Conservation (phyloP, 2,888 invertebrate genomes). For the Melolontha melolontha region DNA sequence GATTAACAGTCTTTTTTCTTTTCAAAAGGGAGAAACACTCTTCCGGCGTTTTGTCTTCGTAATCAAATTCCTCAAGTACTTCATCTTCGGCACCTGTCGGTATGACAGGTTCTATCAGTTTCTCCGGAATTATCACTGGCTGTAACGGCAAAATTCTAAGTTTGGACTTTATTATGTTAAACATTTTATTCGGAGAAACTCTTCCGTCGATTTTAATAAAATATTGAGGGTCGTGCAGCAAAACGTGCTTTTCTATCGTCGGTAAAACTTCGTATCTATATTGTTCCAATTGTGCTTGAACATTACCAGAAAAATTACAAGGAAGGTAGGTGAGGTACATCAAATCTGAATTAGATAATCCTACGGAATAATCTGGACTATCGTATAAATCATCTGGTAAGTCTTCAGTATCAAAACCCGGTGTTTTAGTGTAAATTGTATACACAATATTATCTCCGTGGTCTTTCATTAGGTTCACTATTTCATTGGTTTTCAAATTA, state of each 20-base stretch:
- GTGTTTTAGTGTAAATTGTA: slow-evolving; percentile 61
- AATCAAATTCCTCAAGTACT: slow-evolving; percentile 52
- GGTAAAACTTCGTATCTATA: slow-evolving; percentile 66
- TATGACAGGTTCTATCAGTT: slow-evolving; percentile 51
- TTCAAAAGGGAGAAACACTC: slow-evolving; percentile 59
- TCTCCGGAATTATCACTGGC: slow-evolving; percentile 59
- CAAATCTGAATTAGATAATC: slow-evolving; percentile 53
- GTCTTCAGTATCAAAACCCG: slow-evolving; percentile 58
- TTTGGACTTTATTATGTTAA: slow-evolving; percentile 66
- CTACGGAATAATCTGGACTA: slow-evolving; percentile 45
- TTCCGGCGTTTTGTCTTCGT: slow-evolving; percentile 53
- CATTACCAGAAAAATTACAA: slow-evolving; percentile 65
- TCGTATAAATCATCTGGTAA: slow-evolving; percentile 50
- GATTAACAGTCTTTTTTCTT: slow-evolving; percentile 55
- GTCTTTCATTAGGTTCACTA: slow-evolving; percentile 55
- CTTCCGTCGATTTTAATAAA: slow-evolving; percentile 73
- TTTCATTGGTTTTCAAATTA: slow-evolving; percentile 56
- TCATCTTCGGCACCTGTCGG: slow-evolving; percentile 47
- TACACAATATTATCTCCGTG: slow-evolving; percentile 61
- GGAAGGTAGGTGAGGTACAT: slow-evolving; percentile 68
- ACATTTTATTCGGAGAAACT: slow-evolving; percentile 65
- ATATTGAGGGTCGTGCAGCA: slow-evolving; percentile 68
- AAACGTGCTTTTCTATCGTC: slow-evolving; percentile 67
- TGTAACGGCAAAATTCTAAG: slow-evolving; percentile 62
- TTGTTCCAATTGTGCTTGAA: slow-evolving; percentile 67